These are phyloP conservation scores for Athene noctua DNA, from an alignment of 2,113 vertebrate genomes.

Conservation along the genomic window DNA sequence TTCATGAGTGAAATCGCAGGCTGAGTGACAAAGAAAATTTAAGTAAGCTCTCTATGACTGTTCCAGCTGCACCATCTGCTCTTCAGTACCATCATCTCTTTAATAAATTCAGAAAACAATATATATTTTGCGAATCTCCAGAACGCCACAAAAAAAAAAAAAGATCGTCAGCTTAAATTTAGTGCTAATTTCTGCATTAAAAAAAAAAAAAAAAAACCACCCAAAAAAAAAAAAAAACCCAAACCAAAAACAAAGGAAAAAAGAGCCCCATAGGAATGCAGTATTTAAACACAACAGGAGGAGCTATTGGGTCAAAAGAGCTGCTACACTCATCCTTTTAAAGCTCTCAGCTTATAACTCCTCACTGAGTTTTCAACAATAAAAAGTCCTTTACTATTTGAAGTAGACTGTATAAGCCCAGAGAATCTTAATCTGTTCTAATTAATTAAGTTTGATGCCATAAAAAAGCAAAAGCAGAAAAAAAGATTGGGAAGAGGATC, in stretches of 20 bases:
- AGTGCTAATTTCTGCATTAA: rapidly evolving
- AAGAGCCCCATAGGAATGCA: not conserved
- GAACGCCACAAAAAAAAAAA: not conserved
- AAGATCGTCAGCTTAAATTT: not conserved
- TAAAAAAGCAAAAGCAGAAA: not conserved
- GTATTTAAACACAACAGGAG: not conserved
- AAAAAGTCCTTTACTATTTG: not conserved
- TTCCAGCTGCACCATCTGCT: not conserved
- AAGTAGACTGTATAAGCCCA: not conserved
- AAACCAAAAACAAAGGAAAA: no score
- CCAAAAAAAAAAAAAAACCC: no score
- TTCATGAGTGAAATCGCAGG: not conserved
- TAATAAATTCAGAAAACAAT: not conserved
- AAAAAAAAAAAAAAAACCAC: not conserved
- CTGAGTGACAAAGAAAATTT: not conserved
- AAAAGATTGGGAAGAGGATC: not conserved
- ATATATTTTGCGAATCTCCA: not conserved
- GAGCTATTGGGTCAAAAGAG: not conserved
- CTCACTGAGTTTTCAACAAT: not conserved
- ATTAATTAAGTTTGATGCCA: not conserved
- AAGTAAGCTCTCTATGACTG: not conserved
- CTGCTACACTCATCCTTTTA: not conserved
- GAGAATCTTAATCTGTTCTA: not conserved
- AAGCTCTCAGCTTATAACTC: not conserved
- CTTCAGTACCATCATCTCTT: not conserved